These are phyloP conservation scores for Diorhabda elongata DNA, from an alignment of 1,140 invertebrate genomes.

Conservation along the genomic window DNA sequence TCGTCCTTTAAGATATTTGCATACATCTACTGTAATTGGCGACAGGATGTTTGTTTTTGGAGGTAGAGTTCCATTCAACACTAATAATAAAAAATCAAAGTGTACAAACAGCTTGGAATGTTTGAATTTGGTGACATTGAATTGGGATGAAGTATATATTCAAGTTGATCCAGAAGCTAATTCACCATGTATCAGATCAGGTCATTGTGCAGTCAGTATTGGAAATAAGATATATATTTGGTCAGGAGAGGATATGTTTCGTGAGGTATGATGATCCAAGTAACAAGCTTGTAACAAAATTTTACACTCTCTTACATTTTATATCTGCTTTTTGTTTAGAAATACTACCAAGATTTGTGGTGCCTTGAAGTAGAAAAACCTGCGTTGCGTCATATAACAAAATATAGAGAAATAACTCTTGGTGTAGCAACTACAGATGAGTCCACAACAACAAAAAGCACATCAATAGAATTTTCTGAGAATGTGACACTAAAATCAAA, in stretches of 20 bases:
- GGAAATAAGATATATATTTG: constrained; percentile 94
- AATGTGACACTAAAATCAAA: no score
- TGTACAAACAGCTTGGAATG: constrained; percentile 83
- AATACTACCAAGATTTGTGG: constrained; percentile 99
- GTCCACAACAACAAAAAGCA: no score
- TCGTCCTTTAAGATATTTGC: constrained; percentile 88
- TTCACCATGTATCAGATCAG: constrained; percentile 88
- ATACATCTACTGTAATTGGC: constrained; percentile 92
- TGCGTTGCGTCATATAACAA: constrained; percentile 36
- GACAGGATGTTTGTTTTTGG: constrained; percentile 98
- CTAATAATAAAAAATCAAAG: constrained; percentile 97
- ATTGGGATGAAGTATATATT: constrained; percentile 88
- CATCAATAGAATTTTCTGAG: no score
- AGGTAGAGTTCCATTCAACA: constrained; percentile 85
- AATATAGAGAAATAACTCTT: no score
- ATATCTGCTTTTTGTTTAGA: constrained; percentile 50
- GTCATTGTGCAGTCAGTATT: constrained; percentile 94
- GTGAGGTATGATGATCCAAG: constrained; percentile 98
- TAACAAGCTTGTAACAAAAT: neutral
- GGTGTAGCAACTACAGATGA: no score
- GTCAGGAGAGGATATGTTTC: constrained; percentile 97
- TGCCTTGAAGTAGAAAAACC: constrained; percentile 95
- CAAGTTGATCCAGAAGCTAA: constrained; percentile 79
- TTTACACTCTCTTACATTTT: neutral
- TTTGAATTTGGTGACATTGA: constrained; percentile 87